These are phyloP conservation scores for Diplodus sargus DNA, from an alignment of 2,797 vertebrate genomes.

Conservation along the genomic window DNA sequence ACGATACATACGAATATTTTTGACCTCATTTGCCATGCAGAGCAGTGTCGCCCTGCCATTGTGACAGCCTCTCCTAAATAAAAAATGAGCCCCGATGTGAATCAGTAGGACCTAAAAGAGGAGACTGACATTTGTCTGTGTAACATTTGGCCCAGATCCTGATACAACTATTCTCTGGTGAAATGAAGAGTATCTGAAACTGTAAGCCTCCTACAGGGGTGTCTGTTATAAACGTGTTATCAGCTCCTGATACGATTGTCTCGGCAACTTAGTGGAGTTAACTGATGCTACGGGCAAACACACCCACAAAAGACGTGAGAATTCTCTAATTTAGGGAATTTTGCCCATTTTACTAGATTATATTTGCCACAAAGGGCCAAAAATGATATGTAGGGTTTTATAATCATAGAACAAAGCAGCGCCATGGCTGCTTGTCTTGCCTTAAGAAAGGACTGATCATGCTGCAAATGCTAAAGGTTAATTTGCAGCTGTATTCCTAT, in stretches of 20 bases:
- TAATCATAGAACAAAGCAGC: slow-evolving; percentile 9
- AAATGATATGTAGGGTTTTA: not conserved
- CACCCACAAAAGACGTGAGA: slow-evolving; percentile 1
- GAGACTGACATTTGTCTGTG: slow-evolving; percentile 33
- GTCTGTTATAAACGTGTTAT: slow-evolving; percentile 38
- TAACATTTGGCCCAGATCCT: slow-evolving; percentile 26
- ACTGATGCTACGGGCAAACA: slow-evolving; percentile 10
- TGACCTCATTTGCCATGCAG: slow-evolving; percentile 44
- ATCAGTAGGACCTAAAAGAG: slow-evolving; percentile 21
- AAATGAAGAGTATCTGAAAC: not conserved
- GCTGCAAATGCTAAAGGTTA: not conserved
- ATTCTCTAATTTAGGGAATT: slow-evolving; percentile 6
- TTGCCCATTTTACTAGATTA: slow-evolving; percentile 4
- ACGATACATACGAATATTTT: slow-evolving; percentile 50
- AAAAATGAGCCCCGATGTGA: slow-evolving; percentile 54
- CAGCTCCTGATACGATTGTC: slow-evolving; percentile 37
- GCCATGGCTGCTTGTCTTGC: not conserved
- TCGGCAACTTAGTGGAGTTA: slow-evolving; percentile 25
- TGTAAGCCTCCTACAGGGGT: slow-evolving; percentile 33
- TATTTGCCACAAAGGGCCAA: not conserved
- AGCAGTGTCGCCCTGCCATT: slow-evolving; percentile 18
- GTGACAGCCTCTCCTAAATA: slow-evolving; percentile 50
- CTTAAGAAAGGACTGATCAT: slow-evolving; percentile 9
- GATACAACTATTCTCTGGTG: slow-evolving; percentile 13
- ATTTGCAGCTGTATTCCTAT: not conserved